Conservation (phyloP, 1,140 invertebrate species). For the Apis florea region DNA sequence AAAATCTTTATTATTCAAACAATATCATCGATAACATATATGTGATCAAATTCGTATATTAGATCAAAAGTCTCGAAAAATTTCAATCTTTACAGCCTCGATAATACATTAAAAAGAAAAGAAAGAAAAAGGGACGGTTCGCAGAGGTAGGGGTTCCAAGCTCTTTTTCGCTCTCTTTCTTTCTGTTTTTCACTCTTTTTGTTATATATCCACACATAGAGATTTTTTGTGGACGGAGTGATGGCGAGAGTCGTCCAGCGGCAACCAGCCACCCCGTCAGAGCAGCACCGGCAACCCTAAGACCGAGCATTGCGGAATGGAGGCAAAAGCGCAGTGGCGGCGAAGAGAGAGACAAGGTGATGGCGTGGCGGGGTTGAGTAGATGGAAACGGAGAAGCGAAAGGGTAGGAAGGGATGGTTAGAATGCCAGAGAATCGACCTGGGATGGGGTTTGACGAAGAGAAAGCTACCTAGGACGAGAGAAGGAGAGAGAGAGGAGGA, state of each 20-base stretch:
- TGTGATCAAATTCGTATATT: neutral
- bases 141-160: slow-evolving; percentile 11
- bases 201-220: slow-evolving; percentile 49
- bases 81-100: slow-evolving; percentile 27
- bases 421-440: slow-evolving; percentile 22
- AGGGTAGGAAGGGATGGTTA: slow-evolving; percentile 43
- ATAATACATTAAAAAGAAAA: slow-evolving; percentile 23
- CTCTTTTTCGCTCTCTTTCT: neutral
- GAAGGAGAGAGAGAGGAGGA: neutral
- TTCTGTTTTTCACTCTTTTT: neutral
- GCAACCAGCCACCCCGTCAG: neutral
- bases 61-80: slow-evolving; percentile 24
- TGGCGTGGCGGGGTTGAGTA: slow-evolving; percentile 48
- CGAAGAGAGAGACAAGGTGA: slow-evolving; percentile 51
- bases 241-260: slow-evolving; percentile 60
- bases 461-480: neutral
- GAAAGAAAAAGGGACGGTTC: slow-evolving; percentile 15
- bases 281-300: slow-evolving; percentile 46
- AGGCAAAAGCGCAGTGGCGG: slow-evolving; percentile 65
- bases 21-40: neutral
- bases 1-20: neutral
- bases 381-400: slow-evolving; percentile 49
- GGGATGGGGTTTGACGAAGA: slow-evolving; percentile 38
- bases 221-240: slow-evolving; percentile 55
- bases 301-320: slow-evolving; percentile 62